phyloP scores from a whole-genome alignment of 2,113 vertebrate species.

The Megaceryle maxima region DNA sequence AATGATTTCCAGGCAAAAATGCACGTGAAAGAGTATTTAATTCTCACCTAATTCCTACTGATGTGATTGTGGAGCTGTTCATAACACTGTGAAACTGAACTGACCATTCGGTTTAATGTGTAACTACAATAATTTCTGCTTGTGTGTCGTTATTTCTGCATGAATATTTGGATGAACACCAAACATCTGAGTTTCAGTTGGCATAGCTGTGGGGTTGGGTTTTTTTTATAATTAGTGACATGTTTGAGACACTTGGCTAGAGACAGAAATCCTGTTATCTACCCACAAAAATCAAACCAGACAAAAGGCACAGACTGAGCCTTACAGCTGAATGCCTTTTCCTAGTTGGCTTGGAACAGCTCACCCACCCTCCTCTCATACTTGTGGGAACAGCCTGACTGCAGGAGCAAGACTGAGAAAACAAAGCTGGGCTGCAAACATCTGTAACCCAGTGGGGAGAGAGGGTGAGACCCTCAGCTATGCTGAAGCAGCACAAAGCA shows the following conservation, averaged over 20 bases:
- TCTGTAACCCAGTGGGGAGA: neutral
- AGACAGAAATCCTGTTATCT: neutral
- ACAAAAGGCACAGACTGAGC: neutral
- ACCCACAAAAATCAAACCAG: neutral
- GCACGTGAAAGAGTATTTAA: neutral
- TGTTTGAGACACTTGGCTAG: neutral
- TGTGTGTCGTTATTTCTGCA: neutral
- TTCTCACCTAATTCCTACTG: neutral
- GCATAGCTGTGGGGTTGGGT: neutral
- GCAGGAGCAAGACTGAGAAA: neutral
- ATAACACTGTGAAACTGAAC: neutral
- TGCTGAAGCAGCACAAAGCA: neutral
- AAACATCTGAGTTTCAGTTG: neutral
- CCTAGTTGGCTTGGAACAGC: neutral
- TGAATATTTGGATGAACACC: neutral
- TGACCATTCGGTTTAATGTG: neutral
- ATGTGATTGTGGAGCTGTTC: neutral
- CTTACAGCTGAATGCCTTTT: neutral
- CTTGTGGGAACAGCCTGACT: neutral
- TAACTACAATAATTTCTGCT: slow-evolving; percentile 8
- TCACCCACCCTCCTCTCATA: neutral
- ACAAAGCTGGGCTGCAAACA: neutral
- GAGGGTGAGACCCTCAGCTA: neutral
- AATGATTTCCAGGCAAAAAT: neutral
- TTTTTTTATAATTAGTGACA: neutral